These are phyloP conservation scores for Poeciliopsis prolifica DNA, from an alignment of 2,113 vertebrate genomes.

Conservation along the genomic window DNA sequence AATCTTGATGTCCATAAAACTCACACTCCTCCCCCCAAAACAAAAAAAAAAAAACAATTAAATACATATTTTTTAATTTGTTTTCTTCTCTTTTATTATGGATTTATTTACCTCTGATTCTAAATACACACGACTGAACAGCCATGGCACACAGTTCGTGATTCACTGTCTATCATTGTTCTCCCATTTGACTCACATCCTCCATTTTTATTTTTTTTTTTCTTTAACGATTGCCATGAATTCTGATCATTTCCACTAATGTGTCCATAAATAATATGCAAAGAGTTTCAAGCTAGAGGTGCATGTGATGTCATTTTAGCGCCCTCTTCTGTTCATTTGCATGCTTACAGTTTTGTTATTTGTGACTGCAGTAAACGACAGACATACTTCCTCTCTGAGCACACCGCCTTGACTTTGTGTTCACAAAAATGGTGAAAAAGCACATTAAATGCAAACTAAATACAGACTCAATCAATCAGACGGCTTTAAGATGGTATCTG, in stretches of 20 bases:
- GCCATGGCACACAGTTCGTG: no score
- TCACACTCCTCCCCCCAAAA: not conserved
- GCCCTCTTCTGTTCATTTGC: constrained; percentile 51
- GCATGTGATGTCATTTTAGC: constrained; percentile 31
- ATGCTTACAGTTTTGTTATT: constrained; percentile 2
- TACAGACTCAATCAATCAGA: no score
- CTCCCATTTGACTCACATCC: not conserved
- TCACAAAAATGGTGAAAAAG: no score
- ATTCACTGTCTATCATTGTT: not conserved
- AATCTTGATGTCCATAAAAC: not conserved
- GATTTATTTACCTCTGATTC: not conserved
- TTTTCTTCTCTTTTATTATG: not conserved
- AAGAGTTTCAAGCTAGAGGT: not conserved
- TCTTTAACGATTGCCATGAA: not conserved
- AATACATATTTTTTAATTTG: not conserved
- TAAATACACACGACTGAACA: not conserved
- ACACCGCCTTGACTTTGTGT: no score
- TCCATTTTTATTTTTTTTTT: not conserved
- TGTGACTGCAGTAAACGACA: not conserved
- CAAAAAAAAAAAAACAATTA: not conserved
- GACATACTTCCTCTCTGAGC: not conserved
- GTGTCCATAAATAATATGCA: not conserved
- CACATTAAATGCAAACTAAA: no score
- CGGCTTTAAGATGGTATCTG: no score
- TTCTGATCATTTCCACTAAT: not conserved